A percentile compares a stretch with the other conserved stretches of the same genome.
phyloP scores from a whole-genome alignment of 2,797 vertebrate species.

The Enteromius unitaeniatus region DNA sequence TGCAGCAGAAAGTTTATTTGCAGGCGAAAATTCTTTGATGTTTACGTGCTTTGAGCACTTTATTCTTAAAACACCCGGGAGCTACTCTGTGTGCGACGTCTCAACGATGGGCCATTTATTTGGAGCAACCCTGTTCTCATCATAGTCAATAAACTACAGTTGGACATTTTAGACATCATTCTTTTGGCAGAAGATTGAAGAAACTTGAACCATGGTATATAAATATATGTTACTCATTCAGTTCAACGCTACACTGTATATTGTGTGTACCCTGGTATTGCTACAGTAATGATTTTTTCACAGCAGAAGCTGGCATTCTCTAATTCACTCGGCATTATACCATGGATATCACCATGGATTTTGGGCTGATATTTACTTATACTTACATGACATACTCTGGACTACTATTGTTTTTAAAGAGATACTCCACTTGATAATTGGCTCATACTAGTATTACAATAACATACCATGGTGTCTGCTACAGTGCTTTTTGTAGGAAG shows the following conservation, averaged over 20 bases:
- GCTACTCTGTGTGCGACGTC: neutral
- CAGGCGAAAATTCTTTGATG: slow-evolving; percentile 52
- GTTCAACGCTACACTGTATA: neutral
- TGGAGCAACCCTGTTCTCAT: neutral
- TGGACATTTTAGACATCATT: neutral
- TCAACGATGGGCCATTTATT: slow-evolving; percentile 11
- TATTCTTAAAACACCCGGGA: neutral
- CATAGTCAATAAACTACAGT: neutral
- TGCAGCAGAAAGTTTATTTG: slow-evolving; percentile 58
- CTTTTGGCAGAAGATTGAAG: neutral
- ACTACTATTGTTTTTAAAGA: neutral
- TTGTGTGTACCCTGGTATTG: neutral
- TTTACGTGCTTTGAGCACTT: slow-evolving; percentile 30
- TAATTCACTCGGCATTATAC: neutral
- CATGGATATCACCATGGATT: neutral
- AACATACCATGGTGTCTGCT: neutral
- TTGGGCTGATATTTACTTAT: neutral
- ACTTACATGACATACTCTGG: neutral
- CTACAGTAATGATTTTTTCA: neutral
- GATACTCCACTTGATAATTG: too few relatives aligned
- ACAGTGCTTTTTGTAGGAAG: neutral
- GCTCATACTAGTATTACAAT: neutral
- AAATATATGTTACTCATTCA: neutral
- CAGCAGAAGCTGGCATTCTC: neutral
- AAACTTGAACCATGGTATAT: neutral